phyloP scores from a whole-genome alignment of 2,113 vertebrate species.

The Camelus bactrianus region DNA sequence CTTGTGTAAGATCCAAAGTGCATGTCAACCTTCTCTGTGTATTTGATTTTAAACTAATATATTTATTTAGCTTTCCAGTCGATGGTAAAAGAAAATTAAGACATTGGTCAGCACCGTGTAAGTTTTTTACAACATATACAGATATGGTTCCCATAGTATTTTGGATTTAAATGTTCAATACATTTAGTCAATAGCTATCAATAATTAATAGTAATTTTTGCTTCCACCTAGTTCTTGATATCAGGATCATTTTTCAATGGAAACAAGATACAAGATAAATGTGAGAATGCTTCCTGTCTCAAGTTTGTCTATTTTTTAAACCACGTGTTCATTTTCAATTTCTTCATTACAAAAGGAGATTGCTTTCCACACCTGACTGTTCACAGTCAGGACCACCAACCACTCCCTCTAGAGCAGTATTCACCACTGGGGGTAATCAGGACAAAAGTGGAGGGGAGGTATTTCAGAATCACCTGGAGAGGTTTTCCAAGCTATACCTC shows the following conservation, averaged over 20 bases:
- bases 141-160: constrained; percentile 1
- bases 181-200: constrained; percentile 3
- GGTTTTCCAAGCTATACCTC: not conserved
- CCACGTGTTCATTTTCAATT: not conserved
- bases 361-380: not conserved
- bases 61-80: constrained; percentile 66
- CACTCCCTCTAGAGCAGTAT: not conserved
- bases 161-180: constrained; percentile 60
- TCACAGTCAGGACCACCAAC: not conserved
- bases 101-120: constrained; percentile 47
- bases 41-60: constrained; percentile 21
- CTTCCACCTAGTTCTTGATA: constrained; percentile 46
- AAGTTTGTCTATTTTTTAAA: constrained; percentile 8
- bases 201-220: constrained; percentile 71
- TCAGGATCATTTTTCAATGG: constrained; percentile 37
- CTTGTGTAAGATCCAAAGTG: not conserved
- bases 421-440: not conserved
- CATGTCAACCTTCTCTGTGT: constrained; percentile 17
- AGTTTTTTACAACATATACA: constrained; percentile 58
- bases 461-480: constrained; percentile 1
- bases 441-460: not conserved
- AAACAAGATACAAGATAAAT: not conserved
- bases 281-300: constrained; percentile 13
- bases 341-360: not conserved
- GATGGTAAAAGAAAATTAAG: constrained; percentile 71